phyloP scores from a whole-genome alignment of 2,113 vertebrate genomes.

The Clupea harengus region DNA sequence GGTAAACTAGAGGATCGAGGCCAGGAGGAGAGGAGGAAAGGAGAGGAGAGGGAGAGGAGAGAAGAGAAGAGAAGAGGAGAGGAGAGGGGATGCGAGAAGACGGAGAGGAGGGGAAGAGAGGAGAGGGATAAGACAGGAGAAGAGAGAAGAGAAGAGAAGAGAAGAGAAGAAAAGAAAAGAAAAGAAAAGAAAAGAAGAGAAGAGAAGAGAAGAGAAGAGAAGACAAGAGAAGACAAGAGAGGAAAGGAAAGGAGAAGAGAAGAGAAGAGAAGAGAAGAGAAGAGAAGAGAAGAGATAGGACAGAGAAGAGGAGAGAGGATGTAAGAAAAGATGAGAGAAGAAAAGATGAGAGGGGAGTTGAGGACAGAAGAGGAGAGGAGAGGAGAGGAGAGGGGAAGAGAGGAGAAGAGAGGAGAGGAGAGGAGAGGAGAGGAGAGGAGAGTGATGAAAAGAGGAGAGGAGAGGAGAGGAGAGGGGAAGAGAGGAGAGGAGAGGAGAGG shows the following conservation, averaged over 20 bases:
- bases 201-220: background rate
- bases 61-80: background rate
- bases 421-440: background rate
- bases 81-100: background rate
- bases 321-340: background rate
- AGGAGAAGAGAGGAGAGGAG: background rate
- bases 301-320: background rate
- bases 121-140: background rate
- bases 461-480: conserved; percentile 17
- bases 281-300: background rate
- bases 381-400: background rate
- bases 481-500: background rate
- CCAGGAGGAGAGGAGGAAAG: background rate
- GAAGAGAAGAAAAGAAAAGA: background rate
- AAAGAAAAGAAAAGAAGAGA: background rate
- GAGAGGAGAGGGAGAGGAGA: background rate
- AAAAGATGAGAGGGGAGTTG: background rate
- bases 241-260: too few relatives aligned
- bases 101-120: conserved; percentile 46
- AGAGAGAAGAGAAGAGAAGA: background rate
- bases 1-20: too few relatives aligned
- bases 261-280: background rate
- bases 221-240: background rate
- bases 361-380: background rate
- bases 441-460: conserved; percentile 47